Conservation (phyloP, 2,113 vertebrate species). For the Gorsachius goisagi region DNA sequence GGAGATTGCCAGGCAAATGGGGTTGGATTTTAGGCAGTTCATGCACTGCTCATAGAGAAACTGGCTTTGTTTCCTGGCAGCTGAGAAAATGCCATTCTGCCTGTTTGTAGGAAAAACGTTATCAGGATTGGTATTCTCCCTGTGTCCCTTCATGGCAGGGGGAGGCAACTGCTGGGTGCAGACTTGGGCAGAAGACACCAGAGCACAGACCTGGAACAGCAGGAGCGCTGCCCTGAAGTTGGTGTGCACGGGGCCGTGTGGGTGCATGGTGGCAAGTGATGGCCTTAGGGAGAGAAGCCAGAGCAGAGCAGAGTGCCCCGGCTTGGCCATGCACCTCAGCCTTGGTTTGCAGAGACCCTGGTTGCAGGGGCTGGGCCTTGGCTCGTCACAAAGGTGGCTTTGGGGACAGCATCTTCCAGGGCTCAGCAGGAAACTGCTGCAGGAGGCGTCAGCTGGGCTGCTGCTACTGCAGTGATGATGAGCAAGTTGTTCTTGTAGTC, state of each 20-base stretch:
- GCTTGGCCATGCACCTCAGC: neutral
- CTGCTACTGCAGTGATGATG: accelerated
- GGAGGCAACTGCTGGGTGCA: accelerated
- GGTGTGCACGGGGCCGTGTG: accelerated
- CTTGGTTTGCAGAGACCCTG: neutral
- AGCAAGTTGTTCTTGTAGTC: neutral
- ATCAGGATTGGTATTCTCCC: neutral
- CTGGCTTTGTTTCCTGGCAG: neutral
- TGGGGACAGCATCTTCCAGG: neutral
- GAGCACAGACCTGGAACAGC: neutral
- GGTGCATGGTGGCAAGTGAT: neutral
- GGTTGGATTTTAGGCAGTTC: neutral
- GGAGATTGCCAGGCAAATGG: neutral
- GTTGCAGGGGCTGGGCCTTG: neutral
- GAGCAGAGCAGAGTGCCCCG: neutral
- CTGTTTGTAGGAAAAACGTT: neutral
- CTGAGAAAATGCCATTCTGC: neutral
- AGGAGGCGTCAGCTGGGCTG: neutral
- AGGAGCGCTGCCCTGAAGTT: neutral
- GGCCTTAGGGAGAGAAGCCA: neutral
- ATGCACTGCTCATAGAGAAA: neutral
- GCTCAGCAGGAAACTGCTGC: neutral
- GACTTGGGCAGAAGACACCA: neutral
- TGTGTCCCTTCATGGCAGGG: accelerated
- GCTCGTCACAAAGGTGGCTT: neutral